A percentile compares a stretch with the other conserved stretches of the same genome.
Conservation (phyloP, 2,888 invertebrate genomes). For the Napeogenes sylphis region DNA sequence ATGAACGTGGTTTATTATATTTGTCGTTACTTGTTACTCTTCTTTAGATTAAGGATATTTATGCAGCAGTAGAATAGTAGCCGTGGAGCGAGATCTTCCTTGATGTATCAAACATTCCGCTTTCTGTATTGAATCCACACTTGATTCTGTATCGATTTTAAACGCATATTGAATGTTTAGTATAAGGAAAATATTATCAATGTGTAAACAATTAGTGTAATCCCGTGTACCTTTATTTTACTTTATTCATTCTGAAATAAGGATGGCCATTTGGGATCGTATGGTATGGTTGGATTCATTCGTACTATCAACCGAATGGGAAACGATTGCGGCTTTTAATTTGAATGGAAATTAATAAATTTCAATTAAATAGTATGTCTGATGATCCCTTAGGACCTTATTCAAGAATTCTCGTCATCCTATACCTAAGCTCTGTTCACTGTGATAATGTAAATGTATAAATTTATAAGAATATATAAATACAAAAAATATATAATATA, state of each 20-base stretch:
- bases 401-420: slow-evolving; percentile 31
- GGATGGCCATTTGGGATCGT: not conserved
- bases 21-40: slow-evolving; percentile 1
- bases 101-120: slow-evolving; percentile 44
- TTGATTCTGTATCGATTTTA: slow-evolving; percentile 29
- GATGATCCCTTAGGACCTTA: slow-evolving; percentile 12
- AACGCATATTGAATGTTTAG: slow-evolving; percentile 33
- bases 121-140: slow-evolving; percentile 34
- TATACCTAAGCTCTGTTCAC: slow-evolving; percentile 54
- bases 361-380: not conserved
- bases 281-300: not conserved
- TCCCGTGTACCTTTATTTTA: slow-evolving; percentile 10
- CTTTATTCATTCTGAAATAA: slow-evolving; percentile 16
- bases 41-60: slow-evolving; percentile 14
- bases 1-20: too few species aligned
- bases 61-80: not conserved
- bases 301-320: not conserved
- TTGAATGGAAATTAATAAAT: too few species aligned
- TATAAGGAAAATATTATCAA: slow-evolving; percentile 23
- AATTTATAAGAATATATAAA: slow-evolving; percentile 26
- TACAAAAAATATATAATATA: slow-evolving; percentile 14
- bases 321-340: too few species aligned
- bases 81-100: too few species aligned
- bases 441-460: slow-evolving; percentile 51
- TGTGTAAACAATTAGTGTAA: slow-evolving; percentile 24